Base-by-base conservation (phyloP, 2,113 vertebrate genomes). In the Nematolebias whitei region DNA sequence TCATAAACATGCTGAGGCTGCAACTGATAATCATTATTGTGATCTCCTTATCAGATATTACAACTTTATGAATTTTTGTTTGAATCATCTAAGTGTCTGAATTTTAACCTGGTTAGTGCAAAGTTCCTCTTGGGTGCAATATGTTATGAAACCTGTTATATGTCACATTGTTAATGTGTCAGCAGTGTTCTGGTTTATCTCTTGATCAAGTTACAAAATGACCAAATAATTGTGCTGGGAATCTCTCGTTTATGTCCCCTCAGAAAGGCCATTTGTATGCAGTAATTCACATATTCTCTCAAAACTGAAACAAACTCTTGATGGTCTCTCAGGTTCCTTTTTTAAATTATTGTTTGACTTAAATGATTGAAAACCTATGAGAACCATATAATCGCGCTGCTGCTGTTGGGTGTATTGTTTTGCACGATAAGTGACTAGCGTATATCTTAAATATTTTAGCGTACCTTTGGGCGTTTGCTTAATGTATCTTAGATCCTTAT, bases 131-230 rank as follows among this genome's bases (percentile, higher is more conserved):
- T 57, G 14, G 4, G 1, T 59, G 53, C 19, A 20, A 56, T 62
- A 12, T 73, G 56, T 57, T 58, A 38, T 56, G 59, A 81, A 78
- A 83, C 65, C 39, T 73, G 64, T 48, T 48, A 50, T 6, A 6
- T 51, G 52, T 78, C 10, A 62, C 56, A 63, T 18, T 49, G 58
- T 70, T 19, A 41, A 18, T 18, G 50, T 77, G 71, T 85, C 56
- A 76, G 50, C 41, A 14, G 39, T 63, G 66, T 16, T 83, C 67
- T 81, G 81, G 62, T 77, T 73, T 74, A 70, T 81, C 55, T 84
- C 64, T 55, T 72, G 19, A 83, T 82, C 68, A 43, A 22, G 45
- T 68, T 68, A 38, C 38, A 38, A 53, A 39, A 73, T 71, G 63
- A 63, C 38, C 14, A 1, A 53, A 59, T 54, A 67, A 20, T 38